These are phyloP conservation scores for Octodon degus DNA, from an alignment of 2,113 vertebrate genomes.

Conservation along the genomic window DNA sequence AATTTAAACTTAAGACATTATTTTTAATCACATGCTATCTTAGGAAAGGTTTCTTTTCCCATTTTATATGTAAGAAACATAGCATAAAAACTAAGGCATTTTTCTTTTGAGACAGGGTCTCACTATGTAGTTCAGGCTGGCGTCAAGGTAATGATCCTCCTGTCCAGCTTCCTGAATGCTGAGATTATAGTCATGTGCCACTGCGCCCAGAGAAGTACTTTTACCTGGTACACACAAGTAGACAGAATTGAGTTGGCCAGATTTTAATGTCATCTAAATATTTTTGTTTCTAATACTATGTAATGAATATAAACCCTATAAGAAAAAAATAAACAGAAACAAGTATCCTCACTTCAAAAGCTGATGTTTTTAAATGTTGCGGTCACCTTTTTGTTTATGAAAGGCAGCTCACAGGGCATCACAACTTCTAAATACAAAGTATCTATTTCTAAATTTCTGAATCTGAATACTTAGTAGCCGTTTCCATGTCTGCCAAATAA, in stretches of 20 bases:
- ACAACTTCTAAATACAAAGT: neutral
- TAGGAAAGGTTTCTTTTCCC: neutral
- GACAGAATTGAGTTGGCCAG: neutral
- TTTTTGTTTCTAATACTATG: neutral
- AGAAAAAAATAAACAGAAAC: neutral
- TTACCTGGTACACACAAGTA: neutral
- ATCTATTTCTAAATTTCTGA: neutral
- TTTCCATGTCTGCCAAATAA: neutral
- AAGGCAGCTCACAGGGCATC: neutral
- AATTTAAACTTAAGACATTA: neutral
- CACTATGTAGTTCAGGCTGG: neutral
- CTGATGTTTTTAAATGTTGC: neutral
- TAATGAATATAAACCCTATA: neutral
- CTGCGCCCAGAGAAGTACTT: neutral
- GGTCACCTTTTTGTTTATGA: neutral
- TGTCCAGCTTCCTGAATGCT: neutral
- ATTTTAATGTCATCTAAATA: neutral
- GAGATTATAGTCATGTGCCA: neutral
- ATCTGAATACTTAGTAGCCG: neutral
- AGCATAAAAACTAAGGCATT: neutral
- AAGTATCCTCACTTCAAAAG: neutral
- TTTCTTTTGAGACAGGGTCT: neutral
- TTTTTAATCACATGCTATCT: conserved; percentile 10
- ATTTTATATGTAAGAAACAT: neutral
- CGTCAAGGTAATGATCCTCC: neutral